Evolutionary conservation across 2,888 invertebrate genomes (phyloP).

Genomic region (Plebejus melissa): DNA sequence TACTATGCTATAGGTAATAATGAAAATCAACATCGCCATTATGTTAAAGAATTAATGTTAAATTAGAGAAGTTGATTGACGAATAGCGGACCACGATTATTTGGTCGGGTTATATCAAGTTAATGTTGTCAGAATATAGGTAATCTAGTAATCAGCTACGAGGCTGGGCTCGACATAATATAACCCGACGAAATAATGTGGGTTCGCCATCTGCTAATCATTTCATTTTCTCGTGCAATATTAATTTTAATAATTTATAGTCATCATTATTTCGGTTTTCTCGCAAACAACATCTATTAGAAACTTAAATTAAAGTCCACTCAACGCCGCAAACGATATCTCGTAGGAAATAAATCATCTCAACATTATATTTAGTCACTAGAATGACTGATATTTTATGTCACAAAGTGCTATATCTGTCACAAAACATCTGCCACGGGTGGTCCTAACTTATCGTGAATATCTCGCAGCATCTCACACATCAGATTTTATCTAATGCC

Average conservation of each 20-base stretch:
- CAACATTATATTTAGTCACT: not conserved
- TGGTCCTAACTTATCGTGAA: slow-evolving; percentile 48
- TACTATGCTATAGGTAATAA: not conserved
- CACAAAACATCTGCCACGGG: slow-evolving; percentile 43
- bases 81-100: no score
- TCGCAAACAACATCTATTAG: not conserved
- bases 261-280: not conserved
- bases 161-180: no score
- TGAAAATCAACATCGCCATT: not conserved
- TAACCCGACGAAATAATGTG: not conserved
- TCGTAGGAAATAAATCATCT: not conserved
- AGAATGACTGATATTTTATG: slow-evolving; percentile 2
- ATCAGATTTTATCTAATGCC: slow-evolving; percentile 63
- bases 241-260: not conserved
- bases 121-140: no score
- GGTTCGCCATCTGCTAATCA: no score
- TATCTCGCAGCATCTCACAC: slow-evolving; percentile 48
- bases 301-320: not conserved
- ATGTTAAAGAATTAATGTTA: not conserved
- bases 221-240: not conserved
- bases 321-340: not conserved
- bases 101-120: no score
- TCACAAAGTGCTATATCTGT: slow-evolving; percentile 31
- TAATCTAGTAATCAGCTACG: no score
- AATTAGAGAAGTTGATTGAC: no score